A percentile compares a stretch with the other conserved stretches of the same genome.
These are phyloP conservation scores for Apamea monoglypha DNA, from an alignment of 2,888 invertebrate genomes.

Conservation along the genomic window DNA sequence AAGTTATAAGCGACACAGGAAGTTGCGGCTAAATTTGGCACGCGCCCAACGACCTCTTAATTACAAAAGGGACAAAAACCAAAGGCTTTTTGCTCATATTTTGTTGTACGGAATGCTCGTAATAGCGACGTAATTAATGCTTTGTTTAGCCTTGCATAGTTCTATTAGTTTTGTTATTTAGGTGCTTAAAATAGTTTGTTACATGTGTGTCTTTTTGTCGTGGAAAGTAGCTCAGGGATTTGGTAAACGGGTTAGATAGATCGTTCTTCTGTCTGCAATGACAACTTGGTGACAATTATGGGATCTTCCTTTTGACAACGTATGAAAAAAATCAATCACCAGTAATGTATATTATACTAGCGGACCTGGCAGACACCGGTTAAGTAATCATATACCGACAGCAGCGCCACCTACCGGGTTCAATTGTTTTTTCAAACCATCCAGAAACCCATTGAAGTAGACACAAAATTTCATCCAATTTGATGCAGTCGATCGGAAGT, in stretches of 20 bases:
- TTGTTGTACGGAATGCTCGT: conserved; percentile 59
- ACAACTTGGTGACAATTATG: not conserved
- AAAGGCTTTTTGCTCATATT: conserved; percentile 69
- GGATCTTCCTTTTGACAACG: not conserved
- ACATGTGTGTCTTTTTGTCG: not conserved
- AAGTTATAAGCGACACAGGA: conserved; percentile 69
- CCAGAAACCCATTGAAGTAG: too few species aligned
- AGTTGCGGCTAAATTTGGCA: conserved; percentile 71
- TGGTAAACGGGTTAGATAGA: not conserved
- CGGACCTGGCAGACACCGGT: too few species aligned
- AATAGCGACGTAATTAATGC: conserved; percentile 58
- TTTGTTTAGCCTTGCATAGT: conserved; percentile 23
- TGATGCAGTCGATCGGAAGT: too few species aligned
- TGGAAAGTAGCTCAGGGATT: not conserved
- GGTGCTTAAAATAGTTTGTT: conserved; percentile 1
- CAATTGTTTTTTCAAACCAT: too few species aligned
- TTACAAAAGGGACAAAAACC: conserved; percentile 67
- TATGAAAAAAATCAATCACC: too few species aligned
- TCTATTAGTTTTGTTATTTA: conserved; percentile 12
- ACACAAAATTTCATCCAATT: too few species aligned
- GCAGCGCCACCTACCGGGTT: too few species aligned
- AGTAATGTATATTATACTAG: too few species aligned
- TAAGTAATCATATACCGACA: too few species aligned
- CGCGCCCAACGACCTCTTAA: conserved; percentile 67
- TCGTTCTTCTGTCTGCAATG: not conserved